A percentile compares a stretch with the other conserved stretches of the same genome.
phyloP scores from a whole-genome alignment of 2,888 invertebrate genomes.

The Heteromurus nitidus region DNA sequence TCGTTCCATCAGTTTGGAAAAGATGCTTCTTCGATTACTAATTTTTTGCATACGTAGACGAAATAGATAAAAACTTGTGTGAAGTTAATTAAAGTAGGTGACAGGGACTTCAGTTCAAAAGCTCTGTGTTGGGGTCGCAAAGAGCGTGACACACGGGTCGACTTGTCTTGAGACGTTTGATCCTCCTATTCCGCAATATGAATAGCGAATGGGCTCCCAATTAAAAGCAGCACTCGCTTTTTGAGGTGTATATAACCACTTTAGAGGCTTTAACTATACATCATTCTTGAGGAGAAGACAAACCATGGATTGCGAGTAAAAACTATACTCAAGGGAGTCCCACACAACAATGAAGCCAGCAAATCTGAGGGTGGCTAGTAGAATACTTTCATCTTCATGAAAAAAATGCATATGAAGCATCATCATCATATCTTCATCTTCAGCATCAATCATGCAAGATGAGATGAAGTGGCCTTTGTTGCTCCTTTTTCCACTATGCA shows the following conservation, averaged over 20 bases:
- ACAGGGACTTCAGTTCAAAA: no score
- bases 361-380: background rate
- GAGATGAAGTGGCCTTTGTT: constrained; percentile 49
- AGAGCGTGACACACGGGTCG: constrained; percentile 49
- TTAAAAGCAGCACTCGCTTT: constrained; percentile 52
- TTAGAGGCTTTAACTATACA: constrained; percentile 4
- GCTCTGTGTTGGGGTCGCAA: constrained; percentile 31
- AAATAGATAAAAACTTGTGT: no score
- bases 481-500: constrained; percentile 31
- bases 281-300: background rate
- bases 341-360: constrained; percentile 9
- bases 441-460: background rate
- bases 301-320: constrained; percentile 49
- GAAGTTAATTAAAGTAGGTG: no score
- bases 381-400: constrained; percentile 23
- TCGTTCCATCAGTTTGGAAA: no score
- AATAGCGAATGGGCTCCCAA: constrained; percentile 56
- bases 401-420: constrained; percentile 22
- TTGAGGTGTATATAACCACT: constrained; percentile 41
- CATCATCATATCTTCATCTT: constrained; percentile 14
- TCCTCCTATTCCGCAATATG: constrained; percentile 42
- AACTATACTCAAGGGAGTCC: constrained; percentile 28
- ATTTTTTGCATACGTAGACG: no score
- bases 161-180: constrained; percentile 13
- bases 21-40: no score